Base-by-base conservation (phyloP, 2,797 vertebrate genomes). In the Borostomias antarcticus region DNA sequence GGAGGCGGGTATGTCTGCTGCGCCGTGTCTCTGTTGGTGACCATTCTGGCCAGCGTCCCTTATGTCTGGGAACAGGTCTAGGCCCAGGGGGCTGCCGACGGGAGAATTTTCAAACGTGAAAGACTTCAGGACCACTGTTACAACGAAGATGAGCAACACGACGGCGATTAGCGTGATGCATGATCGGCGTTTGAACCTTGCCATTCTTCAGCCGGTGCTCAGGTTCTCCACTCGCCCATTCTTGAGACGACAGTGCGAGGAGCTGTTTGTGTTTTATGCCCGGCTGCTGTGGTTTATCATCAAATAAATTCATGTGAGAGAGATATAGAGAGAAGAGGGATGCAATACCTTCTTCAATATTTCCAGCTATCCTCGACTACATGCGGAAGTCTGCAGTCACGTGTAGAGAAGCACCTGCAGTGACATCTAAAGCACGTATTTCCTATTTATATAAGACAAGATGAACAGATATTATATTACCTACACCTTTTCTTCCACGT, bases 161-260 rank as follows among this genome's bases (percentile, higher is more conserved):
- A 98, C 88, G 63, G 92, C 89, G 15, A 91, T 81, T 48, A 95
- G 88, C 61, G 92, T 77, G 81, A 95, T 81, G 81, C 94, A 98
- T 13, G 93, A 91, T 87, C 92, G 98, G 76, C 93, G 93, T 72
- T 92, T 94, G 82, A 98, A 93, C 87, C 96, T 94, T 82, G 93
- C 95, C 97, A 99, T 99, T 88, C 90, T 91, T 81, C 64, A 83
- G 33, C 70, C 56, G 43, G 64, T 33, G 72, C 72, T 62, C 0
- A 63, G 26, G 68, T 35, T 63, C 64, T 45, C 65, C 78, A 67
- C 48, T 62, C 35, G 70, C 59, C 80, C 86, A 86, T 84, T 77
- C 75, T 79, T 68, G 69, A 68, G 32, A 51, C 53, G 32, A 56
- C 28, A 56, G 72, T 4, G 45, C 64, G 17, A 69, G 32, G 40